Evolutionary conservation across 2,888 invertebrate species (phyloP).

Genomic region (Patella pellucida): DNA sequence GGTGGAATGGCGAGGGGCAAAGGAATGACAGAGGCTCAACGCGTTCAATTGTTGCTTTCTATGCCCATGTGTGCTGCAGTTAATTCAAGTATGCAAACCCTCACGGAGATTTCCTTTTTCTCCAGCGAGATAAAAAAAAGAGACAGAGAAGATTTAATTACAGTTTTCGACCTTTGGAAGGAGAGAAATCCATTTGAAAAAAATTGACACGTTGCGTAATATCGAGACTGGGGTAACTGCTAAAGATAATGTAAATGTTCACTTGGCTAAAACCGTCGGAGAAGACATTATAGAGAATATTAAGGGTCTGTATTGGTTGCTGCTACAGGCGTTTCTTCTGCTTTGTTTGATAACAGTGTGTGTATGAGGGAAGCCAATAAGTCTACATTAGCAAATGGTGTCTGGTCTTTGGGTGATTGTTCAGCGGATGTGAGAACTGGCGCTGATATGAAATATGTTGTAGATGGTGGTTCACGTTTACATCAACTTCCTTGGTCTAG

Average conservation of each 20-base stretch:
- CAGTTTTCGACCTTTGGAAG: conserved; percentile 22
- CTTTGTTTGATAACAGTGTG: no score
- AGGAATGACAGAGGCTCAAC: conserved; percentile 40
- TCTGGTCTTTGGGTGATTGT: no score
- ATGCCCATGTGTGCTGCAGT: conserved; percentile 38
- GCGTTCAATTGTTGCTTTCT: conserved; percentile 38
- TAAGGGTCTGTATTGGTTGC: no score
- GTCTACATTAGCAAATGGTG: no score
- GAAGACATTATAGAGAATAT: no score
- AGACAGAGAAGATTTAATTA: conserved; percentile 27
- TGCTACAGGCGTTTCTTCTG: no score
- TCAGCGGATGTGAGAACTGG: no score
- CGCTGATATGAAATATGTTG: not conserved
- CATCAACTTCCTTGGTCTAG: conserved; percentile 34
- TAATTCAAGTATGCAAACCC: conserved; percentile 35
- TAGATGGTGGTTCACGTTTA: conserved; percentile 35
- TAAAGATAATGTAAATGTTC: no score
- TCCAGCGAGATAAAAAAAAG: conserved; percentile 28
- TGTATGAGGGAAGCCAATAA: no score
- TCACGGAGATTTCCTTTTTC: conserved; percentile 17
- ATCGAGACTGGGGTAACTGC: no score
- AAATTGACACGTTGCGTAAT: no score
- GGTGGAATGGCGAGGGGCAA: conserved; percentile 40
- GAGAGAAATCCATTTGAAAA: conserved; percentile 21
- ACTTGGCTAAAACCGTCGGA: no score